phyloP scores from a whole-genome alignment of 2,888 invertebrate species.

The Cataglyphis cursor region DNA sequence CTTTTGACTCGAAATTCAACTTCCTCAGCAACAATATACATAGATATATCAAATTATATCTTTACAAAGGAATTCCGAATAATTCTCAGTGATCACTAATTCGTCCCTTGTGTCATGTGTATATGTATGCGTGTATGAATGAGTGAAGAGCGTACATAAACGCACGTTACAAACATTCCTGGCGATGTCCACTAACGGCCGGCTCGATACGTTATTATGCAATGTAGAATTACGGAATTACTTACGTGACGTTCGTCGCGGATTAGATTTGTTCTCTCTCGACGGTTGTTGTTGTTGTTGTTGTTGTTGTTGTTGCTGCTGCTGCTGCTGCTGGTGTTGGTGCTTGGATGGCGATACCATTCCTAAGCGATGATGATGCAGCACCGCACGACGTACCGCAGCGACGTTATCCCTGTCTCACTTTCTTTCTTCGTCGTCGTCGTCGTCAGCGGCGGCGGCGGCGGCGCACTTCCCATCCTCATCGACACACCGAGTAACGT shows the following conservation, averaged over 20 bases:
- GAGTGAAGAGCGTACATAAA: not conserved
- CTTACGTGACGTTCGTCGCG: slow-evolving; percentile 72
- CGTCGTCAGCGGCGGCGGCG: slow-evolving; percentile 51
- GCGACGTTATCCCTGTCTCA: slow-evolving; percentile 74
- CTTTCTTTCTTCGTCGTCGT: slow-evolving; percentile 67
- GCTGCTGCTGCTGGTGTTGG: slow-evolving; percentile 83
- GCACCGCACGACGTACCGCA: slow-evolving; percentile 75
- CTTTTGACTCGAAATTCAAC: not conserved
- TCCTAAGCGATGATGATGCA: slow-evolving; percentile 81
- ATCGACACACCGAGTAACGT: slow-evolving; percentile 59
- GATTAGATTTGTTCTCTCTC: slow-evolving; percentile 69
- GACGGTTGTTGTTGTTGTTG: slow-evolving; percentile 59
- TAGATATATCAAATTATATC: not conserved
- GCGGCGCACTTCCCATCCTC: slow-evolving; percentile 82
- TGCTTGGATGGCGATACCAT: slow-evolving; percentile 87
- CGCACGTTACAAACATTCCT: slow-evolving; percentile 4
- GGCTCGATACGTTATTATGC: slow-evolving; percentile 34
- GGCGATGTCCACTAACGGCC: slow-evolving; percentile 22
- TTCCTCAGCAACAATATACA: not conserved
- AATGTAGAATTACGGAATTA: slow-evolving; percentile 7
- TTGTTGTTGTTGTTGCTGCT: slow-evolving; percentile 81
- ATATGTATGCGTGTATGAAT: not conserved
- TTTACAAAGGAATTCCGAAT: not conserved
- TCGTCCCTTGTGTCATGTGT: not conserved
- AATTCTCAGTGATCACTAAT: slow-evolving; percentile 32